These are phyloP conservation scores for Agrotis clavis DNA, from an alignment of 2,888 invertebrate species.

Conservation along the genomic window DNA sequence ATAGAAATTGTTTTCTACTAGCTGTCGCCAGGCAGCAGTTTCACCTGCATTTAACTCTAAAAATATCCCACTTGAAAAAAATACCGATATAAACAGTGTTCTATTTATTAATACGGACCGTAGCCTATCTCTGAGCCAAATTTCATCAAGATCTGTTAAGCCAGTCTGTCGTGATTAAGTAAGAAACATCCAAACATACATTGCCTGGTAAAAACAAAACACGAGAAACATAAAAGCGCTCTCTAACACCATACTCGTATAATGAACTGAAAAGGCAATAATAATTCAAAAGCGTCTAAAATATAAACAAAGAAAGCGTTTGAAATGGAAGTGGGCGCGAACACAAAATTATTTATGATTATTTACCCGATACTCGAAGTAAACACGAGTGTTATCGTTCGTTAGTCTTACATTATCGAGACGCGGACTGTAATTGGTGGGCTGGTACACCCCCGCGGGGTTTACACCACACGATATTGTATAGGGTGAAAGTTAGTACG, in stretches of 20 bases:
- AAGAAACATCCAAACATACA: too few relatives aligned
- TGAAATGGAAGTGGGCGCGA: conserved; percentile 33
- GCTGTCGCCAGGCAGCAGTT: too few relatives aligned
- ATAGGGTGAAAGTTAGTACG: neutral
- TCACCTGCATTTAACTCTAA: too few relatives aligned
- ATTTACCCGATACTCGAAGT: conserved; percentile 56
- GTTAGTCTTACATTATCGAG: conserved; percentile 86
- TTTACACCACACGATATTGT: conserved; percentile 73
- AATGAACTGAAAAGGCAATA: conserved; percentile 6
- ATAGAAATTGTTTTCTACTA: neutral
- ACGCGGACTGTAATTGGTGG: conserved; percentile 84
- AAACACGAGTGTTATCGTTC: conserved; percentile 76
- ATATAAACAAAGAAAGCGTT: neutral
- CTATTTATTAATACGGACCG: too few relatives aligned
- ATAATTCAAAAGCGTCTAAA: conserved; percentile 24
- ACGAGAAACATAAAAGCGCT: neutral
- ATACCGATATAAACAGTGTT: too few relatives aligned
- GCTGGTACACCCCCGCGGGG: conserved; percentile 69
- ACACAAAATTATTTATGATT: conserved; percentile 52
- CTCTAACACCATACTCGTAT: neutral
- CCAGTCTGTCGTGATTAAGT: too few relatives aligned
- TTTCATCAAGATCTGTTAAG: too few relatives aligned
- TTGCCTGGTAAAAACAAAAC: too few relatives aligned
- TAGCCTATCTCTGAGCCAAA: too few relatives aligned
- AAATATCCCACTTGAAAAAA: too few relatives aligned